Conservation (phyloP, 2,888 invertebrate genomes). For the Drosophila emarginata region DNA sequence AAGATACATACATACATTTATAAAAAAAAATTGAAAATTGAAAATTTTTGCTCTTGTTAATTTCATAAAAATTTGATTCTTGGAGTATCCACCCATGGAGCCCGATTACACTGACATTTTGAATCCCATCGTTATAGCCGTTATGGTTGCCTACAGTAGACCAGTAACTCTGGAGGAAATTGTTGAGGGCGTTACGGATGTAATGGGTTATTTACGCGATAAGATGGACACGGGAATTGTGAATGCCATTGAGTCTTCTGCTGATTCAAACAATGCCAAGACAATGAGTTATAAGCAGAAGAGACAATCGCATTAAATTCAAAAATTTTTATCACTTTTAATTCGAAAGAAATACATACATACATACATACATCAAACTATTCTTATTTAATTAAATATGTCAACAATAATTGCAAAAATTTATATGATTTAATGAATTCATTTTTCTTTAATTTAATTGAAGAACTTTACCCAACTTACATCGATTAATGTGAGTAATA, state of each 20-base stretch:
- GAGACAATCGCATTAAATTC: not conserved
- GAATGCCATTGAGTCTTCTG: constrained; percentile 22
- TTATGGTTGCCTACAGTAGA: constrained; percentile 55
- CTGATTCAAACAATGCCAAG: constrained; percentile 26
- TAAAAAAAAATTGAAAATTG: not conserved
- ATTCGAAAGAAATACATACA: too few relatives aligned
- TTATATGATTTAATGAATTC: too few relatives aligned
- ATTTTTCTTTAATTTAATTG: not conserved
- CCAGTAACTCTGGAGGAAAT: constrained; percentile 64
- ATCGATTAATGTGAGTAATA: too few relatives aligned
- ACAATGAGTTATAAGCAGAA: not conserved
- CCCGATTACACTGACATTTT: constrained; percentile 43
- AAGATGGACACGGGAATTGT: constrained; percentile 4
- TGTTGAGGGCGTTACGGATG: constrained; percentile 36
- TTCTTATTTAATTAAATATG: too few relatives aligned
- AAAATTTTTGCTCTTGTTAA: not conserved
- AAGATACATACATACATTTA: not conserved
- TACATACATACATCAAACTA: too few relatives aligned
- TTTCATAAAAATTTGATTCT: not conserved
- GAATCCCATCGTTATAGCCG: constrained; percentile 57
- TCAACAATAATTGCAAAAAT: too few relatives aligned
- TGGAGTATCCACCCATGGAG: constrained; percentile 36
- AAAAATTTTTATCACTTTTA: too few relatives aligned
- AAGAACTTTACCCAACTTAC: too few relatives aligned
- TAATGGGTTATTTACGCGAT: constrained; percentile 47